Percentiles rank a stretch among this genome's conserved stretches.
Conservation (phyloP, 1,140 invertebrate species). For the Drosophila willistoni region DNA sequence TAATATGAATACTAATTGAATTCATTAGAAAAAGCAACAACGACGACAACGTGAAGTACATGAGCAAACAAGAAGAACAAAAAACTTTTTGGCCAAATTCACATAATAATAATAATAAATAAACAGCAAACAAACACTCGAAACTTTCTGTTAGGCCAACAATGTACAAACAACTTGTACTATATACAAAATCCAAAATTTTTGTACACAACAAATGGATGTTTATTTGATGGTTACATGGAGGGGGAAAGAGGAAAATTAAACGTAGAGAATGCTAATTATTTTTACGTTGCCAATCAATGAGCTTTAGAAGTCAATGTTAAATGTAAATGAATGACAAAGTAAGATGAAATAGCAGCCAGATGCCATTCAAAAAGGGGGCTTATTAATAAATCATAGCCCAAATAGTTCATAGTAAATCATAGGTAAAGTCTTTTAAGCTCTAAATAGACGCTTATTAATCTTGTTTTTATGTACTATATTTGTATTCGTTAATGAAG, state of each 20-base stretch:
- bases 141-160: slow-evolving; percentile 25
- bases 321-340: slow-evolving; percentile 65
- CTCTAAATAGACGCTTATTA: no score
- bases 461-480: no score
- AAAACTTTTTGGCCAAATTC: slow-evolving; percentile 38
- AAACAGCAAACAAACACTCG: slow-evolving; percentile 40
- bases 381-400: no score
- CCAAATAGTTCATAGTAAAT: no score
- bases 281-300: slow-evolving; percentile 36
- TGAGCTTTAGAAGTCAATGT: slow-evolving; percentile 53
- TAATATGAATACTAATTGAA: slow-evolving; percentile 80
- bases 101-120: slow-evolving; percentile 62
- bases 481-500: no score
- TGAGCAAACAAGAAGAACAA: slow-evolving; percentile 47
- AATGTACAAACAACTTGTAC: slow-evolving; percentile 33
- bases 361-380: no score
- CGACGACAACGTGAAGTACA: slow-evolving; percentile 41
- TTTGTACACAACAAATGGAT: slow-evolving; percentile 1
- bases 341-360: slow-evolving; percentile 12
- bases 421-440: no score
- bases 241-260: neutral
- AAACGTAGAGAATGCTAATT: slow-evolving; percentile 42
- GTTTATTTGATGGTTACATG: neutral
- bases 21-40: slow-evolving; percentile 57
- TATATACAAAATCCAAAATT: slow-evolving; percentile 4